Conservation (phyloP, 1,140 invertebrate genomes). For the Drosophila oshimai region DNA sequence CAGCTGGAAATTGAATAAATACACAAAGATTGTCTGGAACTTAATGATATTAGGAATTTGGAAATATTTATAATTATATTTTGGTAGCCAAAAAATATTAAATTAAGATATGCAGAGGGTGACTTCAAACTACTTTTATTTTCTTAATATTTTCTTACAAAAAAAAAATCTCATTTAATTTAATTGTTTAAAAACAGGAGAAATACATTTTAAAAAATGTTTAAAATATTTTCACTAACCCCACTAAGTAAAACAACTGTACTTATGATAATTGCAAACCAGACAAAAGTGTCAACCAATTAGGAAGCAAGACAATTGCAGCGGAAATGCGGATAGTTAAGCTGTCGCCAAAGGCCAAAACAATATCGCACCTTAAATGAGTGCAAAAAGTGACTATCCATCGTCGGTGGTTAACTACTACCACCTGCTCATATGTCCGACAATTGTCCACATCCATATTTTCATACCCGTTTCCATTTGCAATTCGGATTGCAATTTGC, state of each 20-base stretch:
- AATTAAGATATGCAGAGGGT: too few relatives aligned
- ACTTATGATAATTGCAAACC: neutral
- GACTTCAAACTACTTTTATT: too few relatives aligned
- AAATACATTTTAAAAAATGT: neutral
- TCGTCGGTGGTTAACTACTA: slow-evolving; percentile 11
- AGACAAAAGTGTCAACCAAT: slow-evolving; percentile 28
- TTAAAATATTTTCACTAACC: neutral
- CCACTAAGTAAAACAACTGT: neutral
- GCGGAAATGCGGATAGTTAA: slow-evolving; percentile 15
- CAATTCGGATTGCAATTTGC: slow-evolving; percentile 4
- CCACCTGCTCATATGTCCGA: slow-evolving; percentile 10
- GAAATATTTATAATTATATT: too few relatives aligned
- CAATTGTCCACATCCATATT: slow-evolving; percentile 44
- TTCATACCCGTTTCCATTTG: slow-evolving; percentile 15
- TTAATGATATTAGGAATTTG: too few relatives aligned
- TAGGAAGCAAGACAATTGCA: slow-evolving; percentile 1
- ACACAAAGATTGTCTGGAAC: too few relatives aligned
- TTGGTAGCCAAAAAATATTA: neutral
- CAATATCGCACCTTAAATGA: slow-evolving; percentile 23
- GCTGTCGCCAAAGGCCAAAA: slow-evolving; percentile 16
- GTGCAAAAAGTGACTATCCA: slow-evolving; percentile 8
- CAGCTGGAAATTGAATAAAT: neutral
- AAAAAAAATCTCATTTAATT: neutral
- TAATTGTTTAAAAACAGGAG: neutral
- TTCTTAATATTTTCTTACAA: neutral